Evolutionary conservation across 2,797 vertebrate species (phyloP), one percentile per base, ranked within the genome.

Genomic region (Chelidonichthys spinosus): DNA sequence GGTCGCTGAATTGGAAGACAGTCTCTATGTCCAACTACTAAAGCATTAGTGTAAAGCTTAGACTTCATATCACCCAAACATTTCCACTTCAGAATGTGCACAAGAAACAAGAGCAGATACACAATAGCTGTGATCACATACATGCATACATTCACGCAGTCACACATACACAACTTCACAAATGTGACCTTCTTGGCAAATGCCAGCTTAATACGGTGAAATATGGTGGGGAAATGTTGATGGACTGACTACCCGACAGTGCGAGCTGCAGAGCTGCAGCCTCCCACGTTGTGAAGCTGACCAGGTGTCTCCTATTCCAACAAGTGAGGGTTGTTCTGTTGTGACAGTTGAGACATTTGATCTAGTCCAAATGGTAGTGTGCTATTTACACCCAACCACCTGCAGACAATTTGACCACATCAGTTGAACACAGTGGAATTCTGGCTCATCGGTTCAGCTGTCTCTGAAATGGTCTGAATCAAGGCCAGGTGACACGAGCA

Each of bases 371-470:
- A 70, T 77, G 65, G 35, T 74, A 73, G 73, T 17, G 43, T 78
- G 84, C 81, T 86, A 85, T 90, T 86, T 84, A 49, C 63, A 64
- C 72, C 61, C 13, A 90, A 75, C 65, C 91, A 94, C 90, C 92
- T 91, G 90, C 81, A 85, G 72, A 83, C 66, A 78, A 87, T 89
- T 84, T 83, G 40, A 87, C 65, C 73, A 54, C 44, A 73, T 60
- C 39, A 52, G 76, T 5, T 54, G 47, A 81, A 60, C 66, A 64
- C 0, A 7, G 36, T 81, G 32, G 47, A 39, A 25, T 18, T 70
- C 62, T 15, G 18, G 49, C 40, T 84, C 61, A 56, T 70, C 66
- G 61, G 49, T 66, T n/a, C 4, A 43, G 11, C 46, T 65, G 17
- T 13, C 49, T 56, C 64, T 74, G 47, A 76, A 82, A 73, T 78